phyloP scores from a whole-genome alignment of 2,113 vertebrate genomes.

The Eulemur macaco region DNA sequence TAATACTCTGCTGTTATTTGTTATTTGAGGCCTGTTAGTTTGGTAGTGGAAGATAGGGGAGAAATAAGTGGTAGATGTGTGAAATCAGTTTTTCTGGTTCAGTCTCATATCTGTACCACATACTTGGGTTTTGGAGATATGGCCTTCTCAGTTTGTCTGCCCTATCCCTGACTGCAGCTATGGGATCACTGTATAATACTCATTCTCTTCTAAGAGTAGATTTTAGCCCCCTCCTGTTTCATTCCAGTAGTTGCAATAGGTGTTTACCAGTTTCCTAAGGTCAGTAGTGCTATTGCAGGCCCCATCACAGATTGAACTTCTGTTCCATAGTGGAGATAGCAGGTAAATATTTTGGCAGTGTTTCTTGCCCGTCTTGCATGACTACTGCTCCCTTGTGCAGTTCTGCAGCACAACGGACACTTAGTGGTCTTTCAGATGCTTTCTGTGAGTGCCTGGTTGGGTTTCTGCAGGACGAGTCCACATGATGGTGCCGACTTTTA shows the following conservation, averaged over 20 bases:
- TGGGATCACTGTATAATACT: neutral
- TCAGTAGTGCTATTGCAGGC: neutral
- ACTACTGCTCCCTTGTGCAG: neutral
- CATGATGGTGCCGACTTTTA: neutral
- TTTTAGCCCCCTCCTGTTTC: neutral
- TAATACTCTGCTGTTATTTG: neutral
- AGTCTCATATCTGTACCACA: neutral
- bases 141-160: neutral
- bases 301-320: neutral
- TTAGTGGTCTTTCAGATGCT: neutral
- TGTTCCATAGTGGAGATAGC: neutral
- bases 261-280: neutral
- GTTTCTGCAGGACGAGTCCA: neutral
- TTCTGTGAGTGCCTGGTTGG: neutral
- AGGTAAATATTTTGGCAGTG: neutral
- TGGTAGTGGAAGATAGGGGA: no score
- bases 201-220: neutral
- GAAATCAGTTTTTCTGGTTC: neutral
- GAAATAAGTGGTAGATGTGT: neutral
- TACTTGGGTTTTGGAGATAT: neutral
- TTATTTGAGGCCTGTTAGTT: neutral
- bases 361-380: neutral
- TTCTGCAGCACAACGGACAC: neutral
- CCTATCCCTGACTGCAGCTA: neutral
- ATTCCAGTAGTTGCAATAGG: neutral